Evolutionary conservation across 2,888 invertebrate species (phyloP), one percentile per base, ranked within the genome.

Genomic region (Villa cingulata): DNA sequence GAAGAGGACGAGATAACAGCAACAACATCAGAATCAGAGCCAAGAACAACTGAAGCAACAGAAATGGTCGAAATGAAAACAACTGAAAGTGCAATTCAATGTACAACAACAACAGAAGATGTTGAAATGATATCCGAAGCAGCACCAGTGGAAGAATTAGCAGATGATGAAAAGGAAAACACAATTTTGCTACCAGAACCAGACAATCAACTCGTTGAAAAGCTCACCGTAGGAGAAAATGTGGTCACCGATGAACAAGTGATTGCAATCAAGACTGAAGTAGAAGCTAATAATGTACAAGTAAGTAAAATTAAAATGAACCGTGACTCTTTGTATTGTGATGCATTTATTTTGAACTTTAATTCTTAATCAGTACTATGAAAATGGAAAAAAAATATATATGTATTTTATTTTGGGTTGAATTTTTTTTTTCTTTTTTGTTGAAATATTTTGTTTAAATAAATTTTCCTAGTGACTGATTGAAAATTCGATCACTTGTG

Each of bases 181-280:
- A 41, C 41, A n/a, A 46, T 46, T 46, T 18, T 41, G 15, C 20
- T 46, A 41, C 45, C 45, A 39, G 45, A 45, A 17, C 32, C 32
- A 16, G 29, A 19, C 12, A 32, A 32, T 9, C 29, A 39, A 18
- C 27, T 27, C 15, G 39, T 32, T 39, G 39, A 40, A 23, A 29
- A 29, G 3, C 18, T 45, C 17, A 15, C n/a, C 16, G 32, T 45
- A 16, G 29, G 29, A 14, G 29, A 32, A 32, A 14, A 32, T 12
- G 12, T 3, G 9, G 29, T 32, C 4, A 12, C 12, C 12, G 45
- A 45, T 10, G 45, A 45, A 16, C 45, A 38, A 10, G 39, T 32
- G 12, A 45, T 45, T 32, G 39, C 38, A 14, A 29, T 45, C 19
- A 45, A 45, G 15, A 29, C 32, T 6, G 38, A 38, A 32, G 37